Evolutionary conservation across 2,888 invertebrate genomes (phyloP), one percentile per base, ranked within the genome.

Genomic region (Dasypolia templi): DNA sequence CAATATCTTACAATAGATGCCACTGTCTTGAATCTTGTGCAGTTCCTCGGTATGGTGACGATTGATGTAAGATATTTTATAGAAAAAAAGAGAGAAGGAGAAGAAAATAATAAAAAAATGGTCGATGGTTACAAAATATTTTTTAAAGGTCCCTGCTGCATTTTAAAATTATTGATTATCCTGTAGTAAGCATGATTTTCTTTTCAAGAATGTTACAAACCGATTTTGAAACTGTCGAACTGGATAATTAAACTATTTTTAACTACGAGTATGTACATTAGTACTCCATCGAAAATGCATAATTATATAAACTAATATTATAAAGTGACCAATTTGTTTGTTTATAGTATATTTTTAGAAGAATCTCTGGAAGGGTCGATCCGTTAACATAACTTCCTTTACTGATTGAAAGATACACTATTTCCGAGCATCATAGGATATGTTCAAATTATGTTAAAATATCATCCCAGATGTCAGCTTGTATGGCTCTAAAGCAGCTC

Each of bases 1-100:
- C 14, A 32, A 14, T 19, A 51, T 7, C 0, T 0, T 22, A 14
- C 5, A 4, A 55, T 32, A 79, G 79, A 75, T 79, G 79, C 17
- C 78, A 39, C 19, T 46, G 14, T 71, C 0, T 2, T 17, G 0
- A 22, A 59, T 32, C 17, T 9, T n/a, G 5, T 29, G 17, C 17
- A 29, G 39, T 42, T 29, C 5, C 12, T 26, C 3, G 6, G 26
- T 19, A 26, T 42, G 6, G 19, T 12, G 5, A 39, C 9, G 17
- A 59, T 9, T 2, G 17, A 29, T 29, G 9, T 29, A 9, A 29
- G 19, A 6, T 46, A 46, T 17, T 44, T 44, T 44, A 44, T 44
- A 2, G 14, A 14, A 26, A 2, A 53, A 29, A 0, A 53, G 14
- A 46, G 19, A 19, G 22, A 7, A 7, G 7, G 1, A n/a, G 12